Evolutionary conservation across 2,113 vertebrate species (phyloP).

Genomic region (Seriola rivoliana): DNA sequence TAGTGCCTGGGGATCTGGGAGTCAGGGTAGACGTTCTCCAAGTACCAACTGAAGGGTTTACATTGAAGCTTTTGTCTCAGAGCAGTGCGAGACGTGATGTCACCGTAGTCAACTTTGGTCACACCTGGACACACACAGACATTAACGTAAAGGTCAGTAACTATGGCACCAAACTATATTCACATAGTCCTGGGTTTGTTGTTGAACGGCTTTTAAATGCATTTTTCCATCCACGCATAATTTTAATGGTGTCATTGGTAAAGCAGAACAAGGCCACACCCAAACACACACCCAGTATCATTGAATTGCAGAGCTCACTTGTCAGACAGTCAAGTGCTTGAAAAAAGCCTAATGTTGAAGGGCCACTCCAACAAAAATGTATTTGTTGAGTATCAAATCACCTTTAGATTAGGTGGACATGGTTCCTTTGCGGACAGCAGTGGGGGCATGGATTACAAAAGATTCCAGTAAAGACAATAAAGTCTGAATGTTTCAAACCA

Average conservation of each 20-base stretch:
- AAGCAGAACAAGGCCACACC: neutral
- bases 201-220: neutral
- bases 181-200: neutral
- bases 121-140: constrained; percentile 87
- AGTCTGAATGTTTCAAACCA: neutral
- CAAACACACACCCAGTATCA: neutral
- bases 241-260: neutral
- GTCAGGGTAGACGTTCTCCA: constrained; percentile 98
- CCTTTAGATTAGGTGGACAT: neutral
- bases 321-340: neutral
- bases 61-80: constrained; percentile 97
- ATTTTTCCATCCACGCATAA: neutral
- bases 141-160: constrained; percentile 7
- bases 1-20: constrained; percentile 99
- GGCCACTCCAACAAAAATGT: neutral
- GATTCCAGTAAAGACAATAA: neutral
- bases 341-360: neutral
- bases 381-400: neutral
- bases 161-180: neutral
- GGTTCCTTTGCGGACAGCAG: neutral
- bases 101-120: constrained; percentile 99
- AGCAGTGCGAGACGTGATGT: constrained; percentile 90
- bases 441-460: neutral
- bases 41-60: constrained; percentile 98
- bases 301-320: neutral